Base-by-base conservation (phyloP, 2,888 invertebrate genomes). In the Leucoptera coffeella region DNA sequence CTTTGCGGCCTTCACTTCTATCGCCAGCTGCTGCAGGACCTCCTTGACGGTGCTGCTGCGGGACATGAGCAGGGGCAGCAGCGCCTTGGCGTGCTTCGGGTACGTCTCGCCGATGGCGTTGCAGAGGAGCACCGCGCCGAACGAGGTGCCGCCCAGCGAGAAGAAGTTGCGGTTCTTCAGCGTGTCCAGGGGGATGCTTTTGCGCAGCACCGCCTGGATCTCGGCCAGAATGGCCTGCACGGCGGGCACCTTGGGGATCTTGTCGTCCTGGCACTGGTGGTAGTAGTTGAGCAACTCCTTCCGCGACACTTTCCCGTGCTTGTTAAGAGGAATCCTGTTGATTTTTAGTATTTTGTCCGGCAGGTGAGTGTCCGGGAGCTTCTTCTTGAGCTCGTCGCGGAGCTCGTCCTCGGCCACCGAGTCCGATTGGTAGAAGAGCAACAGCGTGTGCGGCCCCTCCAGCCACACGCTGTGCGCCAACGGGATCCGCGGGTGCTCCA, bases 241-340 rank as follows among this genome's bases (percentile, higher is more conserved):
- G 9, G 6, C 17, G 6, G 17, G 17, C 6, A 9, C 9, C 9
- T 9, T 17, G 6, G 17, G 17, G 17, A 9, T 7, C 6, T 6
- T 17, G 6, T 9, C 17, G 6, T 17, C 9, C 6, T 17, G 6
- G 6, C 6, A 7, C 6, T 6, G 6, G 17, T 17, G 9, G n/a
- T n/a, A n/a, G n/a, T n/a, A n/a, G n/a, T n/a, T n/a, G n/a, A n/a
- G n/a, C 9, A 58, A 47, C 10, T 29, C 35, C 1, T 48, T 39
- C 37, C 55, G 73, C 20, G 77, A 76, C 29, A 81, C 52, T 65
- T 87, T 86, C n/a, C 87, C 87, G 56, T 85, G 81, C 4, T 46
- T 37, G 29, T 78, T 83, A 12, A 77, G 50, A 23, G 81, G 83
- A 37, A 84, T 52, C 30, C 59, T 53, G 15, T 75, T 51, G 7